Evolutionary conservation across 2,888 invertebrate species (phyloP).

Genomic region (Eupeodes latifasciatus): DNA sequence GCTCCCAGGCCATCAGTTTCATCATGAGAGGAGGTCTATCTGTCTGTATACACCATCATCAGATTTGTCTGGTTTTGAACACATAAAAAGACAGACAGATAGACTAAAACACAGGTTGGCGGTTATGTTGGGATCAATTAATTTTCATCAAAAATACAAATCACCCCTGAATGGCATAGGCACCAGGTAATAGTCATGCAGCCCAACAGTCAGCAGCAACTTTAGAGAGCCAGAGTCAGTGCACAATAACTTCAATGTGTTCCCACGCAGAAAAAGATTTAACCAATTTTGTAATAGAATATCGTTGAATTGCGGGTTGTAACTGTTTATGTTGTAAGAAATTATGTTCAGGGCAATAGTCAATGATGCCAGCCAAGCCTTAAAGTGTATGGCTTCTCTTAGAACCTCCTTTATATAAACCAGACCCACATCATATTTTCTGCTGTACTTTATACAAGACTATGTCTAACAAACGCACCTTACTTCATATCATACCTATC

Average conservation of each 20-base stretch:
- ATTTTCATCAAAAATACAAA: constrained; percentile 61
- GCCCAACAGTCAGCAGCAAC: not conserved
- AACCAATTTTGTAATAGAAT: constrained; percentile 19
- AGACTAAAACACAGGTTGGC: constrained; percentile 55
- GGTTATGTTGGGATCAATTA: constrained; percentile 67
- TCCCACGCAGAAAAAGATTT: constrained; percentile 52
- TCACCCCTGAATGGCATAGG: not conserved
- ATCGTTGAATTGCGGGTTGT: not conserved
- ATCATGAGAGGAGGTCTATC: not conserved
- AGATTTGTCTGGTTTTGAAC: not conserved
- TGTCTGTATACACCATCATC: not conserved
- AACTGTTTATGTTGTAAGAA: constrained; percentile 37
- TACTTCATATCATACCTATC: not conserved
- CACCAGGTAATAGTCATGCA: no score
- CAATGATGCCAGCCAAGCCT: constrained; percentile 37
- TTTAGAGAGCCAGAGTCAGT: constrained; percentile 7
- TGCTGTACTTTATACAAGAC: no score
- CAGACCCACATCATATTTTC: constrained; percentile 44
- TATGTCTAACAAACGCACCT: no score
- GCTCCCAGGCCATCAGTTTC: constrained; percentile 28
- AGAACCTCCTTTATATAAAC: constrained; percentile 30
- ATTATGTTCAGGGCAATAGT: constrained; percentile 36
- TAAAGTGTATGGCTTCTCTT: not conserved
- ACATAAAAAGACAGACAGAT: constrained; percentile 24
- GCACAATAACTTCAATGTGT: constrained; percentile 40